Evolutionary conservation across 2,797 vertebrate genomes (phyloP).

Genomic region (Sebastes kiyomatsui): DNA sequence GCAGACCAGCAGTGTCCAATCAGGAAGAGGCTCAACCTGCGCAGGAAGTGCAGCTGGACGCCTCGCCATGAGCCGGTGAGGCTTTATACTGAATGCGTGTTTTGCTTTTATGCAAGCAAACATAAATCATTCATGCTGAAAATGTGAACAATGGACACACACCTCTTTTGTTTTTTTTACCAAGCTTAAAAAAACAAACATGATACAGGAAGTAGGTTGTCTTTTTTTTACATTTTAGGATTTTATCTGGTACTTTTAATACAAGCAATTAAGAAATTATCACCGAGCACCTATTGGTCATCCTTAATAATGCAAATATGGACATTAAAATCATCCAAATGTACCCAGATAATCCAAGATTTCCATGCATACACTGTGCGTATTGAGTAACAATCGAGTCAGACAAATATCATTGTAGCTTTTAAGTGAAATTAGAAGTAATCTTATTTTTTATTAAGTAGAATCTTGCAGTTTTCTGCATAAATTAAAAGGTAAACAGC

Average conservation of each 20-base stretch:
- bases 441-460: background rate
- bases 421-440: background rate
- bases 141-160: conserved; percentile 16
- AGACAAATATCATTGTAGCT: background rate
- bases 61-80: conserved; percentile 93
- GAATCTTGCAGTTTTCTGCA: background rate
- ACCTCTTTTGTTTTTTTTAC: background rate
- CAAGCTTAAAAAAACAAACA: background rate
- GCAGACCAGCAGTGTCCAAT: conserved; percentile 72
- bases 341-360: no score
- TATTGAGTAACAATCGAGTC: background rate
- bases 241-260: background rate
- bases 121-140: conserved; percentile 32
- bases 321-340: background rate
- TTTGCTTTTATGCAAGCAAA: background rate
- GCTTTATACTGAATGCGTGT: conserved; percentile 5
- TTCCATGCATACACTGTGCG: background rate
- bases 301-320: background rate
- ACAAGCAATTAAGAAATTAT: background rate
- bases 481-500: background rate
- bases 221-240: background rate
- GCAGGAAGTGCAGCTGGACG: conserved; percentile 92
- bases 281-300: background rate
- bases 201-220: background rate
- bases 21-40: conserved; percentile 87